These are phyloP conservation scores for Actias luna DNA, from an alignment of 2,888 invertebrate genomes.

Conservation along the genomic window DNA sequence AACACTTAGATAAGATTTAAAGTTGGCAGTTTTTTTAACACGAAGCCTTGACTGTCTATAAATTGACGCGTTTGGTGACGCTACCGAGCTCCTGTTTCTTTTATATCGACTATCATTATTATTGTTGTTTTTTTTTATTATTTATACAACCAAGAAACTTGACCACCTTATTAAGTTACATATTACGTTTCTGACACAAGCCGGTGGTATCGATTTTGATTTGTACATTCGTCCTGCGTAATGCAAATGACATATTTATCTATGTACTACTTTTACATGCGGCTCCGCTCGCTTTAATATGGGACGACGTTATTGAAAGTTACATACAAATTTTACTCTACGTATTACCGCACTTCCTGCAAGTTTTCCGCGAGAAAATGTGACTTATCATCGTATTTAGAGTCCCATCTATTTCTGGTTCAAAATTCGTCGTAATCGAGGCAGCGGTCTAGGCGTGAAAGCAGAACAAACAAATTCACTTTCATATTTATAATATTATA, in stretches of 20 bases:
- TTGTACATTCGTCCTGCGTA: not conserved
- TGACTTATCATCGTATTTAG: too few species aligned
- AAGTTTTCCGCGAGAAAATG: too few species aligned
- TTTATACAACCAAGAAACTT: not conserved
- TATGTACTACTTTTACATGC: too few species aligned
- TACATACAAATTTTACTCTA: too few species aligned
- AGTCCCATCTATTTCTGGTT: too few species aligned
- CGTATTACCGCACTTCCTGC: too few species aligned
- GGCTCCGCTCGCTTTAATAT: too few species aligned
- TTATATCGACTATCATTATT: not conserved
- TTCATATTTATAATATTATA: too few species aligned
- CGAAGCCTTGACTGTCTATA: conserved; percentile 7
- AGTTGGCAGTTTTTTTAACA: conserved; percentile 4
- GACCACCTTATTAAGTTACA: conserved; percentile 12
- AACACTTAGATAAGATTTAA: not conserved
- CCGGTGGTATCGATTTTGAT: not conserved
- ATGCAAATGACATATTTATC: not conserved
- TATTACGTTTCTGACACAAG: conserved; percentile 6
- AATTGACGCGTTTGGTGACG: conserved; percentile 9
- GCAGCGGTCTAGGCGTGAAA: too few species aligned
- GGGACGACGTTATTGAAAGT: too few species aligned
- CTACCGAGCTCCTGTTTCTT: not conserved
- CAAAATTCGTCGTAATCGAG: too few species aligned
- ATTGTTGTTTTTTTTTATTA: not conserved
- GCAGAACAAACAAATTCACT: too few species aligned